Evolutionary conservation across 2,113 vertebrate species (phyloP).

Genomic region (Anoplopoma fimbria): DNA sequence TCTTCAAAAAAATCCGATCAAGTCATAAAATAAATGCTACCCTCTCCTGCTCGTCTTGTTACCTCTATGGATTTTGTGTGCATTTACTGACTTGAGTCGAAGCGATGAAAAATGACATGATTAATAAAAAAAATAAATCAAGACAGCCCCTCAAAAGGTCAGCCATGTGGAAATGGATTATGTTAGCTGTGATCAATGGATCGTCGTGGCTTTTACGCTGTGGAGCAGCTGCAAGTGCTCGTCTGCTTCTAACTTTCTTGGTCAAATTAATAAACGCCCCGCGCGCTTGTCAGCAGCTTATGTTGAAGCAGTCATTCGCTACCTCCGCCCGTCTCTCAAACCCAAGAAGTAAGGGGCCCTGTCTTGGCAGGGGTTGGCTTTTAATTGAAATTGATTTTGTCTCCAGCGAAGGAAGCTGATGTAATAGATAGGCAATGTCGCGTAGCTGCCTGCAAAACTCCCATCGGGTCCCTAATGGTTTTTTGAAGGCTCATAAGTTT

Average conservation of each 20-base stretch:
- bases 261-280: constrained; percentile 47
- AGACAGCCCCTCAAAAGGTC: constrained; percentile 36
- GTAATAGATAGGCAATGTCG: constrained; percentile 66
- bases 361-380: constrained; percentile 54
- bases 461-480: constrained; percentile 45
- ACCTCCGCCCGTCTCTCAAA: constrained; percentile 44
- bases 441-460: constrained; percentile 46
- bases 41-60: background rate
- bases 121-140: background rate
- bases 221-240: constrained; percentile 11
- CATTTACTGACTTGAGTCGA: background rate
- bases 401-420: constrained; percentile 64
- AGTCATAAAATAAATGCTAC: background rate
- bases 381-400: constrained; percentile 84
- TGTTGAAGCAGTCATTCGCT: constrained; percentile 49
- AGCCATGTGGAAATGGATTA: constrained; percentile 28
- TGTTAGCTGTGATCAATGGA: constrained; percentile 33
- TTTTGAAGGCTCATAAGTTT: constrained; percentile 41
- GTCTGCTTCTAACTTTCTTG: constrained; percentile 41
- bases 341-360: constrained; percentile 36
- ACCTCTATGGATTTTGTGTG: constrained; percentile 6
- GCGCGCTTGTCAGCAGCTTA: constrained; percentile 44
- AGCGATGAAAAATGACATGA: constrained; percentile 20
- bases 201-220: background rate
- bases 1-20: background rate